Conservation (phyloP, 2,113 vertebrate species). For the Prionailurus viverrinus region DNA sequence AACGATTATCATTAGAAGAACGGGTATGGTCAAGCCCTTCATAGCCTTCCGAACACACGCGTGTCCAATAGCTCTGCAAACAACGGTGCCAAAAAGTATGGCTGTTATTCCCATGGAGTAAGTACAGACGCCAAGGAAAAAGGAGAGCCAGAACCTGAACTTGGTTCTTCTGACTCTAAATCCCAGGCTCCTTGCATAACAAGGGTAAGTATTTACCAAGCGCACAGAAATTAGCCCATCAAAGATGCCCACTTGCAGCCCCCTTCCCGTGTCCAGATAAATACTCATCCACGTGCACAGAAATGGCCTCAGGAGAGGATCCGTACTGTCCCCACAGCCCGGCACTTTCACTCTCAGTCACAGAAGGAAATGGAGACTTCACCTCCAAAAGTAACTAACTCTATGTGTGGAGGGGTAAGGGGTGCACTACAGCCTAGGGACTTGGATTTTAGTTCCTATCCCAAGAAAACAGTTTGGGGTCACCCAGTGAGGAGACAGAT, state of each 20-base stretch:
- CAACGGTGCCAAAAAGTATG: not conserved
- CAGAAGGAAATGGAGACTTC: not conserved
- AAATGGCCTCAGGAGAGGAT: not conserved
- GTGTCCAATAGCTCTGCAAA: not conserved
- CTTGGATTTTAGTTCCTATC: not conserved
- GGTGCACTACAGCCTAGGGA: not conserved
- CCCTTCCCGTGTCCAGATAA: not conserved
- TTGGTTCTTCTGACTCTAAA: not conserved
- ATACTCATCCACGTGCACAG: not conserved
- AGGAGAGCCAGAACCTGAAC: not conserved
- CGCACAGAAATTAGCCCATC: not conserved
- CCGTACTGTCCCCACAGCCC: not conserved
- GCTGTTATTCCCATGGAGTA: not conserved
- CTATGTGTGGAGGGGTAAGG: not conserved
- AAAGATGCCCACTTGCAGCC: not conserved
- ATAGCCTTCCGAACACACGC: not conserved
- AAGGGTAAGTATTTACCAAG: not conserved
- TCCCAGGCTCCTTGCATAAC: not conserved
- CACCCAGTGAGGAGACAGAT: not conserved
- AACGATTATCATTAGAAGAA: accelerated
- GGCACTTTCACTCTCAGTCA: not conserved
- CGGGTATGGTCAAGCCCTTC: not conserved
- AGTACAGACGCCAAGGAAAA: not conserved
- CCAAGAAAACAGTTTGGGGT: not conserved
- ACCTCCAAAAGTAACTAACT: not conserved